A percentile compares a stretch with the other conserved stretches of the same genome.
These are phyloP conservation scores for Odontocerum albicorne DNA, from an alignment of 2,888 invertebrate species.

Conservation along the genomic window DNA sequence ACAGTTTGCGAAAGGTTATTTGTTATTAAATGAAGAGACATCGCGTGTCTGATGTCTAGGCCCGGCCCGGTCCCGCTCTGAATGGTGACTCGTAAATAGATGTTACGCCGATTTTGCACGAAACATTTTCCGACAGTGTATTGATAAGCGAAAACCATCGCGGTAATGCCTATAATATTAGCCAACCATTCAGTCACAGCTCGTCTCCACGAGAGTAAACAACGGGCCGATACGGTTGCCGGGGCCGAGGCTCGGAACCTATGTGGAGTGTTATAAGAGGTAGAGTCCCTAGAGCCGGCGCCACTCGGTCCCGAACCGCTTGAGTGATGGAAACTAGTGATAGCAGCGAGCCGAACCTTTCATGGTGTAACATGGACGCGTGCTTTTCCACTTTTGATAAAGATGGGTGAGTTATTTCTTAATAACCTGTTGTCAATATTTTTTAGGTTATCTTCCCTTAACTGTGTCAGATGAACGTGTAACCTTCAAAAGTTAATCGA, in stretches of 20 bases:
- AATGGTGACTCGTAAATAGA: no score
- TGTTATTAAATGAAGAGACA: no score
- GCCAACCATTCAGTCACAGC: slow-evolving; percentile 2
- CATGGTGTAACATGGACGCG: slow-evolving; percentile 79
- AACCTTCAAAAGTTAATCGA: no score
- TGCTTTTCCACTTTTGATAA: slow-evolving; percentile 90
- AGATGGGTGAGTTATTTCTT: slow-evolving; percentile 78
- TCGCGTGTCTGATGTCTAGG: no score
- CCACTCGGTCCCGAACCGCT: slow-evolving; percentile 53
- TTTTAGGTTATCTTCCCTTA: no score
- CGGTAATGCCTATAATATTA: no score
- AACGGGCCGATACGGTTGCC: slow-evolving; percentile 25
- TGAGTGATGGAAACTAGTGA: slow-evolving; percentile 45
- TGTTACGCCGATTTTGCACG: neutral
- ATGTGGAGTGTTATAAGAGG: slow-evolving; percentile 19
- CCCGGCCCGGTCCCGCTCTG: no score
- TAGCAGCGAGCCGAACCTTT: slow-evolving; percentile 52
- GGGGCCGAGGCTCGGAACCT: slow-evolving; percentile 42
- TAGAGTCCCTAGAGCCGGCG: slow-evolving; percentile 34
- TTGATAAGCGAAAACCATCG: no score
- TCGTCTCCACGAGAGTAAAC: slow-evolving; percentile 4
- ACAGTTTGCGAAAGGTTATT: no score
- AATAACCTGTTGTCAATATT: no score
- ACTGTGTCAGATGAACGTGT: no score
- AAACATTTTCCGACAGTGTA: neutral